phyloP scores from a whole-genome alignment of 2,113 vertebrate species.

The Podarcis muralis region DNA sequence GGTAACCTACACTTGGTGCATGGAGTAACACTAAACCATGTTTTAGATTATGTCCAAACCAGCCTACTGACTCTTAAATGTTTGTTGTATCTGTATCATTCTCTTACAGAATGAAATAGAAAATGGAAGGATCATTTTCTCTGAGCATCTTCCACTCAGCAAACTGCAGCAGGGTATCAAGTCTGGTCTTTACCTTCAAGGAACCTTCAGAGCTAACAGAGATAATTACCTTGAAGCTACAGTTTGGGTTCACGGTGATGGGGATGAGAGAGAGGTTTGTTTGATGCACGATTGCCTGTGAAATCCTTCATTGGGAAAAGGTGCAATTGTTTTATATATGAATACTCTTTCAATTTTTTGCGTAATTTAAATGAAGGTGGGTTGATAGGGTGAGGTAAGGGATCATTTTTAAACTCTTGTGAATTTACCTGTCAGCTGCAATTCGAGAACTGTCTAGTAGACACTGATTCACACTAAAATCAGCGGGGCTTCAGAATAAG shows the following conservation, averaged over 20 bases:
- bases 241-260: constrained; percentile 91
- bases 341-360: neutral
- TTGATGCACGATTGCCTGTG: constrained; percentile 20
- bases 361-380: neutral
- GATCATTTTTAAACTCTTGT: neutral
- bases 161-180: constrained; percentile 94
- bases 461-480: neutral
- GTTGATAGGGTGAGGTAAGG: neutral
- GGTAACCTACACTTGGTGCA: no score
- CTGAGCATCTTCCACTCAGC: constrained; percentile 93
- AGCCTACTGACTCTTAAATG: neutral
- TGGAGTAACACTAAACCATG: no score
- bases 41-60: no score
- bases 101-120: constrained; percentile 86
- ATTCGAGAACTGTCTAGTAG: neutral
- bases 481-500: neutral
- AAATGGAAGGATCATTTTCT: constrained; percentile 87
- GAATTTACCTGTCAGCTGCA: neutral
- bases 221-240: constrained; percentile 98
- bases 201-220: constrained; percentile 90
- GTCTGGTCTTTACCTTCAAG: constrained; percentile 88
- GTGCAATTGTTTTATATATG: neutral
- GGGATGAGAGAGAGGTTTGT: constrained; percentile 87
- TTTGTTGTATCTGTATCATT: neutral
- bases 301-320: neutral